A percentile compares a stretch with the other conserved stretches of the same genome.
Conservation (phyloP, 2,888 invertebrate species). For the Morpho helenor region DNA sequence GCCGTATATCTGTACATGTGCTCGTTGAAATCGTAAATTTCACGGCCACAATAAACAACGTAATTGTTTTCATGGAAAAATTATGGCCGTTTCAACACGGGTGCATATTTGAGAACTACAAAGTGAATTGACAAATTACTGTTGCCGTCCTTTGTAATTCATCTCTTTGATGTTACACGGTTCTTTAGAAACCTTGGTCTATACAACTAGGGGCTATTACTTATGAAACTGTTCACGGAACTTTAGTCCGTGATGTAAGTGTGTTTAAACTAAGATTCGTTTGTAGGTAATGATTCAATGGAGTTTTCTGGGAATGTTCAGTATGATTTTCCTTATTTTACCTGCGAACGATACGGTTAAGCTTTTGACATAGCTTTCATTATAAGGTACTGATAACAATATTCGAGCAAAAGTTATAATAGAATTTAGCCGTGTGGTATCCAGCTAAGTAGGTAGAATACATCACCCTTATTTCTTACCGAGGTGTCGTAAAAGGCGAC, state of each 20-base stretch:
- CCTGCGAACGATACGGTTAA: conserved; percentile 22
- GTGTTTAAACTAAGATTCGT: not conserved
- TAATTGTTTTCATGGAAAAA: conserved; percentile 48
- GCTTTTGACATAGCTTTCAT: not conserved
- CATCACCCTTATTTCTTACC: no score
- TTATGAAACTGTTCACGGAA: conserved; percentile 3
- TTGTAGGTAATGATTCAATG: not conserved
- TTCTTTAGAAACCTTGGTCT: conserved; percentile 14
- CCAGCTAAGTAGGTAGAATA: no score
- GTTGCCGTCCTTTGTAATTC: conserved; percentile 44
- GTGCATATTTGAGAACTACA: conserved; percentile 31
- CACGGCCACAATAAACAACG: conserved; percentile 27
- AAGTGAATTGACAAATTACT: conserved; percentile 58
- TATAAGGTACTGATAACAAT: no score
- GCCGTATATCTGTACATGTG: no score
- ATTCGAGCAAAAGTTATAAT: no score
- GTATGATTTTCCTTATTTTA: conserved; percentile 23
- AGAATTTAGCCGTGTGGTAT: no score
- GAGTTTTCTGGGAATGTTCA: conserved; percentile 12
- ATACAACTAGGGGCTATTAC: not conserved
- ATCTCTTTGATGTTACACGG: conserved; percentile 52
- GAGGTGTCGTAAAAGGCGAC: no score
- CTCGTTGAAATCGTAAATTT: not conserved
- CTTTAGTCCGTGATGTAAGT: not conserved
- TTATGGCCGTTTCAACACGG: conserved; percentile 35